These are phyloP conservation scores for Pemphredon lugubris DNA, from an alignment of 2,888 invertebrate genomes.

Conservation along the genomic window DNA sequence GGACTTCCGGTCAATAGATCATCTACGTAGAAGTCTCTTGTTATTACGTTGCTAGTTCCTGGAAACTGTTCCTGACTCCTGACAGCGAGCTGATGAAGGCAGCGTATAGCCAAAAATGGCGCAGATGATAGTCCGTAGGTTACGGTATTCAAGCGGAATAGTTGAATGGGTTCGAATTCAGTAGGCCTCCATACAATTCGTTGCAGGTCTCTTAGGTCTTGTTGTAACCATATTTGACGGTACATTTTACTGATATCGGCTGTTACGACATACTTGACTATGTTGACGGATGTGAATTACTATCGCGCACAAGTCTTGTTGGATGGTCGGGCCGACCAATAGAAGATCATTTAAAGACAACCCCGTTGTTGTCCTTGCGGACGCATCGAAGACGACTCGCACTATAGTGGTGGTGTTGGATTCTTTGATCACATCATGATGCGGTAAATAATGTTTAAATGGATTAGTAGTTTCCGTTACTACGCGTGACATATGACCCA, in stretches of 20 bases:
- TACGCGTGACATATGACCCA: neutral
- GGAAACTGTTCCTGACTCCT: neutral
- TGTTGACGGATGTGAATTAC: too few relatives aligned
- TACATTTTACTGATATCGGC: conserved; percentile 13
- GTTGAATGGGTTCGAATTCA: neutral
- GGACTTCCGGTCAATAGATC: neutral
- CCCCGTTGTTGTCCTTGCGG: neutral
- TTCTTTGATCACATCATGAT: neutral
- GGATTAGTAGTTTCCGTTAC: too few relatives aligned
- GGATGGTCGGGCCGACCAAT: too few relatives aligned
- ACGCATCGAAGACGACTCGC: neutral
- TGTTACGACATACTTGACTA: neutral
- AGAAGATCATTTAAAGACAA: conserved; percentile 9
- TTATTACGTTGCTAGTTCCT: neutral
- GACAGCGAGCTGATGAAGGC: neutral
- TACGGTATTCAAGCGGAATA: neutral
- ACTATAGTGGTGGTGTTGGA: neutral
- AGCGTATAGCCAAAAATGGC: neutral
- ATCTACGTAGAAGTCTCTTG: conserved; percentile 7
- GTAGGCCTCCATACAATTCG: neutral
- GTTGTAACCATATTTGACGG: neutral
- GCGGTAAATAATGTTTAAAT: neutral
- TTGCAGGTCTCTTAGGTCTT: neutral
- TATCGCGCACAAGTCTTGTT: too few relatives aligned
- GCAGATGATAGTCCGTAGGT: neutral